Base-by-base conservation (phyloP, 1,140 invertebrate species). In the Drosophila hydei region DNA sequence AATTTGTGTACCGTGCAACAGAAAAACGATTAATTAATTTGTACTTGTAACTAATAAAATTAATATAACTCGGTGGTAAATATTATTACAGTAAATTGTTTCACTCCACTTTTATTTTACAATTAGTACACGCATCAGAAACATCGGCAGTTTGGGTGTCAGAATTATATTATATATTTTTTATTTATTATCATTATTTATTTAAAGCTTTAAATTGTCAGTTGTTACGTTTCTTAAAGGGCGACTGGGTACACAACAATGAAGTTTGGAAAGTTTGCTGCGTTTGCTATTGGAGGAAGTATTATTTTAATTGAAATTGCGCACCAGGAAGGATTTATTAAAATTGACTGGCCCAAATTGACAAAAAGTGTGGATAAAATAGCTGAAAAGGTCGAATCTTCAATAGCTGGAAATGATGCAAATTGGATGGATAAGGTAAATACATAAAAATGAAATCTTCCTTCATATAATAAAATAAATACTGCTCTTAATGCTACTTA, bases 181-280 rank as follows among this genome's bases (percentile, higher is more conserved):
- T 9, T 36, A 54, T 18, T 33, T n/a, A n/a, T 42, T 3, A 16
- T 48, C 0, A 27, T 42, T 23, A 27, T 21, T 23, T 47, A 4
- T 56, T 43, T 38, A 23, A 23, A 23, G 21, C 4, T 23, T 23
- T 23, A 23, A 23, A 23, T 23, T 3, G 21, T 23, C 2, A 8
- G 27, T 11, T 33, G 0, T 30, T 30, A 30, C 1, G 2, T 33
- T 11, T 62, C 38, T 55, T 54, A 9, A 77, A 98, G 97, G 97
- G 92, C 95, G 16, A 97, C 97, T 67, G 97, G 97, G 43, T 98
- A 96, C 91, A 91, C 97, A 38, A 95, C 96, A 74, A 96, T 97
- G 94, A 98, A 98, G 94, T 94, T 98, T 75, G 97, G 97, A 7
- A 98, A 98, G 94, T 93, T 96, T 64, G 96, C 96, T 47, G 97